Conservation (phyloP, 2,797 vertebrate genomes). For the Muscicapa striata region DNA sequence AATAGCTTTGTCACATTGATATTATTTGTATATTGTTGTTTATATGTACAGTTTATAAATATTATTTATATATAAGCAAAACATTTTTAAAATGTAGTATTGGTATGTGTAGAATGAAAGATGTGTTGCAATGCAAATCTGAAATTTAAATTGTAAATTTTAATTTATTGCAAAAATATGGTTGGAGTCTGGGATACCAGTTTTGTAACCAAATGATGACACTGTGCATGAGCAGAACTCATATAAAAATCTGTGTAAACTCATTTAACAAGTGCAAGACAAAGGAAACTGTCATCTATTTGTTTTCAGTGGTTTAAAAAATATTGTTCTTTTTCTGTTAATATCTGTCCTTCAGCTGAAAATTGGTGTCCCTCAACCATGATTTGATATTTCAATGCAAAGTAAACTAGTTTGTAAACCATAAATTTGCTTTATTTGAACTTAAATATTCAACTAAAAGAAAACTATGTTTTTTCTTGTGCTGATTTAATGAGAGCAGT, state of each 20-base stretch:
- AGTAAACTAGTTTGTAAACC: not conserved
- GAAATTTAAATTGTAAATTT: not conserved
- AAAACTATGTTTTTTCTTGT: not conserved
- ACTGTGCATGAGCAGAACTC: not conserved
- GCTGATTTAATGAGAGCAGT: not conserved
- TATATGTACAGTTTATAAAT: not conserved
- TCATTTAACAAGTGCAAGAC: not conserved
- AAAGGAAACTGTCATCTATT: not conserved
- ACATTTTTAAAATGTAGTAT: not conserved
- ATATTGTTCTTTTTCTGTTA: not conserved
- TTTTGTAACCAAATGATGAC: not conserved
- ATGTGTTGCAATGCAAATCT: not conserved
- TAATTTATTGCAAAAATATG: not conserved
- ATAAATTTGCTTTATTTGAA: not conserved
- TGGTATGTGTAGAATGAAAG: not conserved
- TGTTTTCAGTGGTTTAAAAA: not conserved
- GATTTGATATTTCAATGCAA: not conserved
- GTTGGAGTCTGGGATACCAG: not conserved
- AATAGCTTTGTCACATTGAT: not conserved
- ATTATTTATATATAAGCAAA: not conserved
- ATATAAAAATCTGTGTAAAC: not conserved
- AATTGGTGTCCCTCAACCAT: not conserved
- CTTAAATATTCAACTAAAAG: not conserved
- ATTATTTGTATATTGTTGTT: not conserved
- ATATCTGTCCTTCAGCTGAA: not conserved